Evolutionary conservation across 1,140 invertebrate genomes (phyloP), one percentile per base, ranked within the genome.

Genomic region (Sitophilus oryzae): DNA sequence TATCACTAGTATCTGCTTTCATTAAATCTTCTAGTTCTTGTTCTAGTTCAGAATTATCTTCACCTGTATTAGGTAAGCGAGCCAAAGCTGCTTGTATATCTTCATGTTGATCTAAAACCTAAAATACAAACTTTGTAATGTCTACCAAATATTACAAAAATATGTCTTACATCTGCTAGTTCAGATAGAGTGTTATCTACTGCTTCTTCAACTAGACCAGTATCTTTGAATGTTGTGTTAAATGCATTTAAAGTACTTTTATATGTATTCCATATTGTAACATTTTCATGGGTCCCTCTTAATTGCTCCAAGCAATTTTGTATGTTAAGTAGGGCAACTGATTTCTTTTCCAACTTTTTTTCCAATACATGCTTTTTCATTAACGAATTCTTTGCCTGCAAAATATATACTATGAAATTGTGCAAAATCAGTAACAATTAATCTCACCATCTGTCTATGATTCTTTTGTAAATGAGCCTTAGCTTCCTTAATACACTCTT

Each of bases 151-250:
- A 42, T 36, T 42, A 49, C 18, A 10, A 48, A 9, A 14, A 49
- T 47, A 58, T 55, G 2, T 0, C 35, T 60, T 62, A 73, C 70
- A 49, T 75, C 72, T 63, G 69, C 67, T 19, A 76, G 55, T 59
- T 74, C 64, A 3, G 66, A 38, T 66, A 76, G 70, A 3, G 73
- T 74, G 48, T 74, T 65, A 41, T 71, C 66, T n/a, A 74, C 67
- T 20, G 64, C 62, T 37, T 76, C 74, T 48, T 72, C 66, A 25
- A 60, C 63, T 11, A 75, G 48, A 15, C 73, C 72, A 36, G 62
- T 66, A 42, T 70, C 67, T 51, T 69, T 67, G 40, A 73, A 67
- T 10, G 66, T 67, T 6, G 50, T 49, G 50, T 74, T 69, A 41
- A 76, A 68, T 11, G 72, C 68, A 20, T 55, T 23, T 19, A 75